Percentiles rank a stretch among this genome's conserved stretches.
Conservation (phyloP, 1,140 invertebrate genomes). For the Drosophila willistoni region DNA sequence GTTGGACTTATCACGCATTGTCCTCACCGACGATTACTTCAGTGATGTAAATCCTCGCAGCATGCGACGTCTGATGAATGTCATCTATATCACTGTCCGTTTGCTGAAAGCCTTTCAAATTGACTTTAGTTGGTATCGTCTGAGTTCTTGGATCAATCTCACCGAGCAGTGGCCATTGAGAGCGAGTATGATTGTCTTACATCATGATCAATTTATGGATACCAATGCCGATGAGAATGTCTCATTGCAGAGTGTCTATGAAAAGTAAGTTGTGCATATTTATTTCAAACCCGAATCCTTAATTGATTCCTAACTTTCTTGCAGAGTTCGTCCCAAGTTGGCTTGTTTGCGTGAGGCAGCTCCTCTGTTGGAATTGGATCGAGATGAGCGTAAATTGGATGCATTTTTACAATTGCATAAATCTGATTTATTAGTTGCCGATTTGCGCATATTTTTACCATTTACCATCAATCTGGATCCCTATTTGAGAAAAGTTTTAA, state of each 20-base stretch:
- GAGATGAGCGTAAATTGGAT: slow-evolving; percentile 97
- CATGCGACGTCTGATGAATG: slow-evolving; percentile 98
- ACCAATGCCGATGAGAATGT: slow-evolving; percentile 93
- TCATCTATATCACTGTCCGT: slow-evolving; percentile 97
- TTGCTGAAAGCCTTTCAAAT: slow-evolving; percentile 98
- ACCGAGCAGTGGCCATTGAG: slow-evolving; percentile 99
- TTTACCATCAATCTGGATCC: slow-evolving; percentile 99
- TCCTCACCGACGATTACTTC: slow-evolving; percentile 97
- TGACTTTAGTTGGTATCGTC: slow-evolving; percentile 99
- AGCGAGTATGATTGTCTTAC: slow-evolving; percentile 98
- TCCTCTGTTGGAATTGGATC: slow-evolving; percentile 94
- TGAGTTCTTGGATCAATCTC: slow-evolving; percentile 98
- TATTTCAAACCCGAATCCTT: too few species aligned
- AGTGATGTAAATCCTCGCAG: slow-evolving; percentile 98
- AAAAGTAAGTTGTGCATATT: slow-evolving; percentile 88
- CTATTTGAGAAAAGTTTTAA: slow-evolving; percentile 97
- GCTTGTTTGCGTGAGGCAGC: slow-evolving; percentile 93
- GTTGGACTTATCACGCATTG: slow-evolving; percentile 91
- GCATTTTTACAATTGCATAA: slow-evolving; percentile 95
- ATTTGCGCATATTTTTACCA: slow-evolving; percentile 96
- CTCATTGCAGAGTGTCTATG: slow-evolving; percentile 94
- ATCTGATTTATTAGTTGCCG: slow-evolving; percentile 90
- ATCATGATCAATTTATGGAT: slow-evolving; percentile 95
- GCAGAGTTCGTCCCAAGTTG: slow-evolving; percentile 88
- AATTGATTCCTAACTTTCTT: slow-evolving; percentile 11